Evolutionary conservation across 2,113 vertebrate genomes (phyloP), one percentile per base, ranked within the genome.

Genomic region (Pangasianodon gigas): DNA sequence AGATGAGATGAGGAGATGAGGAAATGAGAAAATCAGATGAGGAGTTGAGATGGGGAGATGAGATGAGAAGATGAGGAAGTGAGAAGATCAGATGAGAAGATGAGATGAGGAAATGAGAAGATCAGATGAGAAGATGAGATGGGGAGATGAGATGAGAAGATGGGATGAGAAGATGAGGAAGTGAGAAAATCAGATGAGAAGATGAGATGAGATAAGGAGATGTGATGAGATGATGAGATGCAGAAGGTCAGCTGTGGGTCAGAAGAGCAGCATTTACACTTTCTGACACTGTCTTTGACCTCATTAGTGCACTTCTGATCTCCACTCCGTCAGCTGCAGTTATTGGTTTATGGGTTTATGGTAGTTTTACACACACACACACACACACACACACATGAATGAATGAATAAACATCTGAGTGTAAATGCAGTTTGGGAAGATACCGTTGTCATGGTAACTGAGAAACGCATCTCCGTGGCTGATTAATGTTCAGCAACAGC

Each of bases 311-410:
- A 67, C 87, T 88, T 69, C 60, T 62, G 18, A 69, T 32, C 21
- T 32, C 10, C 58, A 60, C 48, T 80, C 19, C 77, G 46, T 41
- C 21, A 77, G 24, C 16, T 32, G 75, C 51, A 67, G n/a, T 82
- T 69, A 52, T 54, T 32, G 58, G 77, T 88, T 80, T 80, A 88
- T 88, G 44, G 26, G 41, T 88, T 88, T 80, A 87, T 87, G 37
- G 52, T 74, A 6, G 19, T 6, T 41, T 21, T 29, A 37, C 6
- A 56, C 80, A 56, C 80, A n/a, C 80, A 37, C 51, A 32, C n/a
- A 19, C 52, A 37, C 51, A 10, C 81, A 16, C 80, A 32, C 80
- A 18, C 79, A 7, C 26, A 16, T 56, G 16, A 56, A 56, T 79
- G 44, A 29, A 80, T 51, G 46, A 21, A 9, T 71, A 11, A 54